These are phyloP conservation scores for Malaclemys terrapin DNA, from an alignment of 2,113 vertebrate species.

Conservation along the genomic window DNA sequence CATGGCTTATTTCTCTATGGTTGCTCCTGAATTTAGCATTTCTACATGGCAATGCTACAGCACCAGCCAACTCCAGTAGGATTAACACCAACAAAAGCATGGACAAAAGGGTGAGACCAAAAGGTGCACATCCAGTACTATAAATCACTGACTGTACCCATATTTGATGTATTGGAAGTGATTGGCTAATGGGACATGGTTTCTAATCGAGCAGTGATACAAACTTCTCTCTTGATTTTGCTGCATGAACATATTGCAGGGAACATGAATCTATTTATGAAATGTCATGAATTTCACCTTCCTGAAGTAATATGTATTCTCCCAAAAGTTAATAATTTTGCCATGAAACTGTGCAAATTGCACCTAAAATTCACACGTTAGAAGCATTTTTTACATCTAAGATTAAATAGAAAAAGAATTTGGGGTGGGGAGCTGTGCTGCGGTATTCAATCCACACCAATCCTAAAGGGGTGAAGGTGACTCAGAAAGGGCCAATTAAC, in stretches of 20 bases:
- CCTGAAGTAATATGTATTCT: too few species aligned
- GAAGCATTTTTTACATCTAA: too few species aligned
- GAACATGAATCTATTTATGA: background rate
- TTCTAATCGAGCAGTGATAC: background rate
- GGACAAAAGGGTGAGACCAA: background rate
- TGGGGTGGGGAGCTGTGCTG: background rate
- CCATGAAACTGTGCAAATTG: too few species aligned
- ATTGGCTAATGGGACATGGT: background rate
- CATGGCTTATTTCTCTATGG: accelerated
- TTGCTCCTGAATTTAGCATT: accelerated
- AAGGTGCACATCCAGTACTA: background rate
- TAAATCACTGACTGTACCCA: background rate
- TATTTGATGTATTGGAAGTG: background rate
- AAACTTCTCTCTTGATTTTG: background rate
- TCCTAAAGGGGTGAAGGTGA: background rate
- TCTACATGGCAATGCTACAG: background rate
- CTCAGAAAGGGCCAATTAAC: background rate
- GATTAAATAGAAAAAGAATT: background rate
- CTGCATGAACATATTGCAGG: background rate
- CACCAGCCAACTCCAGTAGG: accelerated
- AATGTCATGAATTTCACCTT: too few species aligned
- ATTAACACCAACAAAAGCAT: background rate
- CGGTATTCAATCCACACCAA: background rate
- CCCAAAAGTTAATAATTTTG: too few species aligned
- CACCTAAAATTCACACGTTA: too few species aligned